Evolutionary conservation across 2,113 vertebrate genomes (phyloP).

Genomic region (cat (Felis catus)): F.catus_Fca126_mat1.0 CM031417.1:10973001-10973500

Average conservation of each 20-base stretch:
- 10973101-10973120: conserved; percentile 12
- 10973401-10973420: not conserved
- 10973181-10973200: conserved; percentile 54
- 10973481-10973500: not conserved
- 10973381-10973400: not conserved
- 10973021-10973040: conserved; percentile 5
- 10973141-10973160: not conserved
- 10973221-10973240: conserved; percentile 46
- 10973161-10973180: conserved; percentile 31
- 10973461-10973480: not conserved
- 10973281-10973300: not conserved
- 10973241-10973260: not conserved
- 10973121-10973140: conserved; percentile 46
- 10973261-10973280: not conserved
- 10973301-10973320: not conserved
- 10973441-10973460: not conserved
- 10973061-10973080: conserved; percentile 51
- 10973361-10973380: too few relatives aligned
- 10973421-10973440: not conserved
- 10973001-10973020: conserved; percentile 63
- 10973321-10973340: not conserved
- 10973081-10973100: conserved; percentile 20
- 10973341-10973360: not conserved
- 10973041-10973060: conserved; percentile 80
- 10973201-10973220: conserved; percentile 63